Evolutionary conservation across 2,113 vertebrate species (phyloP), one percentile per base, ranked within the genome.

Genomic region (Empidonax alnorum): DNA sequence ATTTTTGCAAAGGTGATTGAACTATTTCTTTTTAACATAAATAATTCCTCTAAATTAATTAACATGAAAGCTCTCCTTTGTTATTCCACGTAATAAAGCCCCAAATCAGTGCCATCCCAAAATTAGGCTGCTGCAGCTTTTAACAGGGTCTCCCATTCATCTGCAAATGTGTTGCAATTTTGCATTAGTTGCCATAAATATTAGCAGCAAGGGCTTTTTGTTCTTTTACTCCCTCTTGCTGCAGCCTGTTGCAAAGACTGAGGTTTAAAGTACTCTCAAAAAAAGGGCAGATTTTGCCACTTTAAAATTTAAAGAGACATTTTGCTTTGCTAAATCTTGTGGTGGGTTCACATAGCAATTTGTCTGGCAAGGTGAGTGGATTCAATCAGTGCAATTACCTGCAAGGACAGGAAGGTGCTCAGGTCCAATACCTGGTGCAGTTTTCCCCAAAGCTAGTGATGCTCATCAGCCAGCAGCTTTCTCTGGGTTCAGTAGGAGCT

Each of bases 191-290:
- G 52, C 93, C 85, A 94, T 94, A 95, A 96, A 95, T 96, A 95
- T 96, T 95, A 97, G 92, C 65, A 84, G 83, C 28, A 12, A 96
- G 69, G 73, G 80, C 96, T 93, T 93, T 96, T 90, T 93, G 93
- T 96, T 96, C 94, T 95, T 96, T 88, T 90, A 88, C 95, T 95
- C 94, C 93, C 93, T 94, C 92, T 95, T 95, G 88, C 92, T 95
- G 94, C 88, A 88, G 93, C 86, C 93, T 96, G 80, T 94, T 95
- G 96, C 92, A 96, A 94, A 87, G 65, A 42, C 90, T 68, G 69
- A 78, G 37, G 61, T 90, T 90, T 94, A 84, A 92, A 92, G 75
- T 52, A 78, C 68, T 86, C 52, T 68, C 15, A 59, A 77, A 67
- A 65, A 87, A 66, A 77, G 35, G 49, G 28, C 56, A 72, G 49